phyloP scores from a whole-genome alignment of 2,113 vertebrate species.

The Genyomyrus donnyi region DNA sequence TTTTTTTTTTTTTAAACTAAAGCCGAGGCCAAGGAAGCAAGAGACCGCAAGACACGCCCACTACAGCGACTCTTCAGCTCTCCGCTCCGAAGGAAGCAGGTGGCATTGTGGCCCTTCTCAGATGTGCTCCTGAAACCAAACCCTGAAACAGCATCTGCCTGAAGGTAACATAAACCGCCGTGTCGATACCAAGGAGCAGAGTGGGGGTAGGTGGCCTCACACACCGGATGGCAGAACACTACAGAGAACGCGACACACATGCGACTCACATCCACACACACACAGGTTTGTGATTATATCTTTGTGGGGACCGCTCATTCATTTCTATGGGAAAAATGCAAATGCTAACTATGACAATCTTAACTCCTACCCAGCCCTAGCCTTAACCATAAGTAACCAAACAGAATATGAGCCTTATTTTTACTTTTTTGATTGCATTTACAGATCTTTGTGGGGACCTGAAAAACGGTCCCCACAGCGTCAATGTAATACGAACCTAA shows the following conservation, averaged over 20 bases:
- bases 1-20: neutral
- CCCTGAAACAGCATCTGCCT: neutral
- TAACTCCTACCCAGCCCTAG: too few species aligned
- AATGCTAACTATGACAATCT: too few species aligned
- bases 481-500: too few species aligned
- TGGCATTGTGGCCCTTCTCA: neutral
- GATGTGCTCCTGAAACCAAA: neutral
- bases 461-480: too few species aligned
- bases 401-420: too few species aligned
- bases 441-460: too few species aligned
- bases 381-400: too few species aligned
- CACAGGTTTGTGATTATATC: too few species aligned
- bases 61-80: neutral
- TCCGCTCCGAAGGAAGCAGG: neutral
- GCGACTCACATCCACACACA: neutral
- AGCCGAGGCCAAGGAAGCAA: neutral
- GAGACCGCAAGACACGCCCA: neutral
- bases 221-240: neutral
- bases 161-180: neutral
- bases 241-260: neutral
- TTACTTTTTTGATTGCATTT: too few species aligned
- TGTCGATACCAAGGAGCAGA: neutral
- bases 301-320: too few species aligned
- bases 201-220: neutral
- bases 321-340: too few species aligned